Percentiles rank a stretch among this genome's conserved stretches.
Evolutionary conservation across 2,113 vertebrate species (phyloP).

Genomic region (Verasper variegatus): DNA sequence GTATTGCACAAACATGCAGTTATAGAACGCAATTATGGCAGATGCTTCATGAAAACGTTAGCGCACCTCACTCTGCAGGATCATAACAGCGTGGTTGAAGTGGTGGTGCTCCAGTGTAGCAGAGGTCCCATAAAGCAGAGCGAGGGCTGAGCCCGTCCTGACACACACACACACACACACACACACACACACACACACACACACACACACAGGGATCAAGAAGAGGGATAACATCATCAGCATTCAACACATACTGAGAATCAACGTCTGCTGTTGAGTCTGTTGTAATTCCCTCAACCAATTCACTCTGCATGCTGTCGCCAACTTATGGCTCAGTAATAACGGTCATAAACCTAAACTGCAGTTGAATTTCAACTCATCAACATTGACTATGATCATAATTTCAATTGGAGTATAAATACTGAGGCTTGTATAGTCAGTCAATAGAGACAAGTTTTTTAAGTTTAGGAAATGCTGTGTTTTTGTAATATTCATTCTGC

Average conservation of each 20-base stretch:
- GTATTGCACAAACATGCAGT: too few species aligned
- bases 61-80: conserved; percentile 98
- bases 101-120: conserved; percentile 99
- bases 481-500: too few species aligned
- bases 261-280: conserved; percentile 31
- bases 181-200: conserved; percentile 33
- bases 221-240: conserved; percentile 38
- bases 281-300: conserved; percentile 41
- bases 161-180: conserved; percentile 34
- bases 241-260: conserved; percentile 37
- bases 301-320: conserved; percentile 28
- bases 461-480: neutral
- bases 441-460: too few species aligned
- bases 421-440: too few species aligned
- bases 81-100: conserved; percentile 99
- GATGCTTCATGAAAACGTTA: conserved; percentile 20
- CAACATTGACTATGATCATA: conserved; percentile 9
- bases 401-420: conserved; percentile 3
- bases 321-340: conserved; percentile 30
- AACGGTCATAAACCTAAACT: conserved; percentile 44
- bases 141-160: conserved; percentile 96
- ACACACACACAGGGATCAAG: conserved; percentile 17
- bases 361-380: conserved; percentile 21
- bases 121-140: conserved; percentile 97
- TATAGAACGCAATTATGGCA: too few species aligned